phyloP scores from a whole-genome alignment of 2,888 invertebrate species.

The Argyresthia goedartella region DNA sequence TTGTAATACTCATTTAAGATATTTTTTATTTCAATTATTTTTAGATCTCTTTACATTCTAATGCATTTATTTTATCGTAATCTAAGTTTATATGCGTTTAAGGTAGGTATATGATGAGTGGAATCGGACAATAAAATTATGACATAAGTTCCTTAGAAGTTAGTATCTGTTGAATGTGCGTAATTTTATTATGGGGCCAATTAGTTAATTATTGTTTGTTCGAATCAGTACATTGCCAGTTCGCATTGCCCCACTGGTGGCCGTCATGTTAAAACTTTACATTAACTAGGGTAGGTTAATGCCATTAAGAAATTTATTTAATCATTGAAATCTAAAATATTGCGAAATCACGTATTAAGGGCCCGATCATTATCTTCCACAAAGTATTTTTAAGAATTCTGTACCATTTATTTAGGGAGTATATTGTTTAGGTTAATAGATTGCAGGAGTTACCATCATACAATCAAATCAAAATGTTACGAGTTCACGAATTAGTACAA shows the following conservation, averaged over 20 bases:
- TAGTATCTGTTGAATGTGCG: slow-evolving; percentile 28
- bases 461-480: slow-evolving; percentile 54
- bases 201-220: slow-evolving; percentile 26
- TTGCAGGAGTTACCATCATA: slow-evolving; percentile 66
- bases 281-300: slow-evolving; percentile 27
- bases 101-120: slow-evolving; percentile 33
- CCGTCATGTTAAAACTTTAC: neutral
- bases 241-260: slow-evolving; percentile 37
- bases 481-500: slow-evolving; percentile 55
- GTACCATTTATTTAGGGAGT: slow-evolving; percentile 59
- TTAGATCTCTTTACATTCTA: slow-evolving; percentile 68
- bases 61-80: slow-evolving; percentile 64
- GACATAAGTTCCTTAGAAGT: slow-evolving; percentile 45
- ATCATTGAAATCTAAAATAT: slow-evolving; percentile 17
- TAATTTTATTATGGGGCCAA: slow-evolving; percentile 40
- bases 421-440: slow-evolving; percentile 20
- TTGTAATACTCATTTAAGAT: slow-evolving; percentile 69
- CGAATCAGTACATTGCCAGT: slow-evolving; percentile 18
- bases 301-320: slow-evolving; percentile 31
- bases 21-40: slow-evolving; percentile 60
- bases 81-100: slow-evolving; percentile 25
- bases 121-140: slow-evolving; percentile 10
- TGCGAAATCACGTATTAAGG: slow-evolving; percentile 36
- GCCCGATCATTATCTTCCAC: slow-evolving; percentile 56
- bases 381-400: slow-evolving; percentile 54